These are phyloP conservation scores for Leptopilina syphax DNA, from an alignment of 2,888 invertebrate genomes.

Conservation along the genomic window DNA sequence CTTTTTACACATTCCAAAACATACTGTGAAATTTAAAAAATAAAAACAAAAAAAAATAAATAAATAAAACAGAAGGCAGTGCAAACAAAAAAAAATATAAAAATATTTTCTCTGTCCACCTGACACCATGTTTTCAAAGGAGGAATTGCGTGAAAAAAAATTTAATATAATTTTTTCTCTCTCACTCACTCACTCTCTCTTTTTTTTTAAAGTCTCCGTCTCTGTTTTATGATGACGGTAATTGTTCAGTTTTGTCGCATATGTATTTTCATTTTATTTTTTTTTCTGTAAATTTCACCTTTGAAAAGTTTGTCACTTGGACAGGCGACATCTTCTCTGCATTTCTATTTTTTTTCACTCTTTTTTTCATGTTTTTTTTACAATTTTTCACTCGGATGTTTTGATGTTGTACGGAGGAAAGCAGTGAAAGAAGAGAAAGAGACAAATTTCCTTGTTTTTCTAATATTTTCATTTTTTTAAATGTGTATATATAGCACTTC, in stretches of 20 bases:
- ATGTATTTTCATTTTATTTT: conserved; percentile 8
- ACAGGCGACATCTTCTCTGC: neutral
- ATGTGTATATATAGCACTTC: neutral
- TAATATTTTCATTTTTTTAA: neutral
- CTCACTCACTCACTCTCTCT: neutral
- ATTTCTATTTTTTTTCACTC: neutral
- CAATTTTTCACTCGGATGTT: neutral
- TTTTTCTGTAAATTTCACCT: neutral
- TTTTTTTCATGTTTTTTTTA: neutral
- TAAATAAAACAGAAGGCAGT: too few species aligned
- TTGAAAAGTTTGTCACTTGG: conserved; percentile 14
- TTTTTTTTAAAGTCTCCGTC: neutral
- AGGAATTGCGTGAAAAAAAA: neutral
- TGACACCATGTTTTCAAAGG: conserved; percentile 1
- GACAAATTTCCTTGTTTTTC: neutral
- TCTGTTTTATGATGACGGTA: conserved; percentile 11
- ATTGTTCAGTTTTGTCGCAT: neutral
- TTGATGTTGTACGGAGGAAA: neutral
- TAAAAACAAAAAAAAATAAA: neutral
- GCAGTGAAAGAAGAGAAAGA: neutral
- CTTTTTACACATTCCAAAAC: conserved; percentile 11
- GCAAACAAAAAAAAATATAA: neutral
- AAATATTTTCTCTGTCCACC: conserved; percentile 1
- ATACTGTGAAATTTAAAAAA: conserved; percentile 1
- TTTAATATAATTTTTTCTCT: conserved; percentile 5